Percentiles rank a stretch among this genome's conserved stretches.
Conservation (phyloP, 2,797 vertebrate genomes). For the Macropodus opercularis region DNA sequence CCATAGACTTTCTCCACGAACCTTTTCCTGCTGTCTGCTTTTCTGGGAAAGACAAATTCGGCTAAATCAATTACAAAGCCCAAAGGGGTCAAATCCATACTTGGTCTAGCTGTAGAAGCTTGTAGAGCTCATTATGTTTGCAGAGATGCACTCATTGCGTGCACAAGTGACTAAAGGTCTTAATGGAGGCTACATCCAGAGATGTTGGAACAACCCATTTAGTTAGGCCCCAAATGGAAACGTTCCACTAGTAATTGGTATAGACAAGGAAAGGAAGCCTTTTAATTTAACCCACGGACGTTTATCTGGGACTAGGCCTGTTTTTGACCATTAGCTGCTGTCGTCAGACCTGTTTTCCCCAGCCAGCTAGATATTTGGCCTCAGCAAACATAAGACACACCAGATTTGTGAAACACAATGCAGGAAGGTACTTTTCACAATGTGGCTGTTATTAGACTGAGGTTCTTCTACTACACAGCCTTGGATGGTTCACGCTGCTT, state of each 20-base stretch:
- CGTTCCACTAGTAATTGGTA: constrained; percentile 53
- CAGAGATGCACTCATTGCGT: constrained; percentile 55
- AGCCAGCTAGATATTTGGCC: constrained; percentile 13
- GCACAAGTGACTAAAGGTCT: constrained; percentile 34
- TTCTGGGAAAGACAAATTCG: constrained; percentile 47
- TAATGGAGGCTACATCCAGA: constrained; percentile 57
- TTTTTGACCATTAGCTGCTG: constrained; percentile 41
- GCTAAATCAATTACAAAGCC: constrained; percentile 55
- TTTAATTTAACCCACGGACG: constrained; percentile 32
- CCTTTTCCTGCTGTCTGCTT: constrained; percentile 18
- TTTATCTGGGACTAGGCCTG: constrained; percentile 32
- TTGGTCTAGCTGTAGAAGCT: constrained; percentile 39
- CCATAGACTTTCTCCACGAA: background rate
- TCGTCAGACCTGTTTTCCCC: constrained; percentile 45
- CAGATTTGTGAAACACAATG: constrained; percentile 68
- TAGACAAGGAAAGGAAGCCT: constrained; percentile 23
- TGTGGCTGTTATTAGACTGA: constrained; percentile 68
- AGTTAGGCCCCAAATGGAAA: constrained; percentile 57
- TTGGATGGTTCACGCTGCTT: constrained; percentile 45
- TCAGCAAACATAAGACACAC: constrained; percentile 10
- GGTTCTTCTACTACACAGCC: constrained; percentile 73
- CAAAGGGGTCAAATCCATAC: constrained; percentile 56
- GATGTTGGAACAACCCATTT: constrained; percentile 63
- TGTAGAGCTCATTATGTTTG: constrained; percentile 47
- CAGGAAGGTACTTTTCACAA: constrained; percentile 46